These are phyloP conservation scores for Hippopotamyrus pictus DNA, from an alignment of 2,797 vertebrate genomes.

Conservation along the genomic window DNA sequence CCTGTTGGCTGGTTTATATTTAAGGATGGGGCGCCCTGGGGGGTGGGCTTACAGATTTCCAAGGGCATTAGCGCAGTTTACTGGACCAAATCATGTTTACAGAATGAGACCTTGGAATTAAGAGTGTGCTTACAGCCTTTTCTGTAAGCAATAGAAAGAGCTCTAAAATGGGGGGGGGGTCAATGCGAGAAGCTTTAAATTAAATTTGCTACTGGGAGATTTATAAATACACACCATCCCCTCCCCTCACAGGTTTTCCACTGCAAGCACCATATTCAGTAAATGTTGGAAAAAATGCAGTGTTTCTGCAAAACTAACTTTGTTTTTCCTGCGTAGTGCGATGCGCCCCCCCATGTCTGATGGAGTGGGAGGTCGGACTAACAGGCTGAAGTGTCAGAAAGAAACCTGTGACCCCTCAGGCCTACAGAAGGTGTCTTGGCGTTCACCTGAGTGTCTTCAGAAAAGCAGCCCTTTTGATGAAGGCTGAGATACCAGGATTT, in stretches of 20 bases:
- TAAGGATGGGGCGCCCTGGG: neutral
- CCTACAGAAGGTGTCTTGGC: neutral
- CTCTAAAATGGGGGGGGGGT: neutral
- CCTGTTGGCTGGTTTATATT: neutral
- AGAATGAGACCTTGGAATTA: neutral
- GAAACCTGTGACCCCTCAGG: neutral
- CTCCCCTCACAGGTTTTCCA: neutral
- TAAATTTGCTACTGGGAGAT: neutral
- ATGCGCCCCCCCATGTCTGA: neutral
- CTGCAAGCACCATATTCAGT: neutral
- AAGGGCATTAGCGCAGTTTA: neutral
- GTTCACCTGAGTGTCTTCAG: neutral
- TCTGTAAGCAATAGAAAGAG: neutral
- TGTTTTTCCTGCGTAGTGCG: neutral
- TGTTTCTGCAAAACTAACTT: neutral
- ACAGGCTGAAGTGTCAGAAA: neutral
- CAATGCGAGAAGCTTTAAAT: neutral
- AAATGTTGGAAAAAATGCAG: neutral
- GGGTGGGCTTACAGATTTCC: neutral
- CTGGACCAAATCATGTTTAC: neutral
- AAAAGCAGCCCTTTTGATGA: neutral
- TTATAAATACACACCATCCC: neutral
- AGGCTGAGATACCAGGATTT: neutral
- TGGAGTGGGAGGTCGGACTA: neutral
- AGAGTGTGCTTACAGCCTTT: neutral